Conservation (phyloP, 2,797 vertebrate species). For the Ctenochaetus hawaiiensis region DNA sequence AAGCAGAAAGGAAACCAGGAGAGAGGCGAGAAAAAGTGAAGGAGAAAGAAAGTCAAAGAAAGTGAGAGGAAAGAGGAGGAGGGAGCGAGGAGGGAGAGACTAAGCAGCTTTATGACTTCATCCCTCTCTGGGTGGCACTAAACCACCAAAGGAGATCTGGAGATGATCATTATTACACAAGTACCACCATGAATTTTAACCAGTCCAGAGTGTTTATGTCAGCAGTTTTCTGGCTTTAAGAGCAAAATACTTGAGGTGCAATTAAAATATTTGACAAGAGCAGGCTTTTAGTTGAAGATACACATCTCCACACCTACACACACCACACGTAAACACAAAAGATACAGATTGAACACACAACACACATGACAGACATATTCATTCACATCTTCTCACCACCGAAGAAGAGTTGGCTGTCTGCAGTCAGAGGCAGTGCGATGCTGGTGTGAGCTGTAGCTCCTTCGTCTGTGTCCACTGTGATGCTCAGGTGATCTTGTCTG, state of each 20-base stretch:
- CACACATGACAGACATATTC: neutral
- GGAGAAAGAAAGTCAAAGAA: slow-evolving; percentile 3
- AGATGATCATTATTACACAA: slow-evolving; percentile 58
- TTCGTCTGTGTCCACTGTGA: slow-evolving; percentile 88
- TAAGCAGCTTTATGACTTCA: slow-evolving; percentile 59
- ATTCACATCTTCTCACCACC: slow-evolving; percentile 86
- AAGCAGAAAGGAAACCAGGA: neutral
- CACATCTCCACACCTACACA: neutral
- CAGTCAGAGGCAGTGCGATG: slow-evolving; percentile 79
- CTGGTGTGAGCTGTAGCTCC: slow-evolving; percentile 78
- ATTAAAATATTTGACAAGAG: slow-evolving; percentile 30
- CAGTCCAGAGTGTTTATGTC: slow-evolving; percentile 34
- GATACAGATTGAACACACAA: neutral
- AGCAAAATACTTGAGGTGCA: slow-evolving; percentile 17
- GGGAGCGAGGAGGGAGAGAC: slow-evolving; percentile 10
- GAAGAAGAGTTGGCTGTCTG: slow-evolving; percentile 87
- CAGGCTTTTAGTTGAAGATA: neutral
- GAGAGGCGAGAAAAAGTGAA: neutral
- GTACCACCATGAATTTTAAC: slow-evolving; percentile 56
- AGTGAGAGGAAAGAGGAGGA: neutral
- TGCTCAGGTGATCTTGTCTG: slow-evolving; percentile 83
- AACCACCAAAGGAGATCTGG: slow-evolving; percentile 53
- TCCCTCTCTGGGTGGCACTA: slow-evolving; percentile 54
- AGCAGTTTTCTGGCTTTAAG: slow-evolving; percentile 42
- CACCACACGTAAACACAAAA: neutral